A percentile compares a stretch with the other conserved stretches of the same genome.
These are phyloP conservation scores for Adelosebastes latens DNA, from an alignment of 2,797 vertebrate species.

Conservation along the genomic window DNA sequence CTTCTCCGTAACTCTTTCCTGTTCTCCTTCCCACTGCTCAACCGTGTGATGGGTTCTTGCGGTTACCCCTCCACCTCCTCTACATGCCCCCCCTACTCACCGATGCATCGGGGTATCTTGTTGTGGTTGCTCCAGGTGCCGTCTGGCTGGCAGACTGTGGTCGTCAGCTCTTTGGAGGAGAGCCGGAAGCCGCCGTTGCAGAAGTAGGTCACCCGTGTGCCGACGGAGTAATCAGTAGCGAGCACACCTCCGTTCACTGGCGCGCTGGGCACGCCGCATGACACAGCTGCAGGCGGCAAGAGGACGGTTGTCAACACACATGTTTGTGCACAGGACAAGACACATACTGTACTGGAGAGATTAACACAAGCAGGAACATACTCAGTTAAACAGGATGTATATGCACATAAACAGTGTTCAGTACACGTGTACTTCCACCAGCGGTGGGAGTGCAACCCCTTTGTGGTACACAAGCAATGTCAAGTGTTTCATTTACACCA, in stretches of 20 bases:
- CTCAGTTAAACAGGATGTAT: not conserved
- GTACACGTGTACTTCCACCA: not conserved
- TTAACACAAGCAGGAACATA: slow-evolving; percentile 14
- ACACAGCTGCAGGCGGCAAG: slow-evolving; percentile 86
- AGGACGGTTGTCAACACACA: slow-evolving; percentile 36
- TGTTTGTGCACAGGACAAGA: slow-evolving; percentile 35
- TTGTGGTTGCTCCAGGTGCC: slow-evolving; percentile 99
- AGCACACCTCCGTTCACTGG: slow-evolving; percentile 94
- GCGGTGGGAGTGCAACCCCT: not conserved
- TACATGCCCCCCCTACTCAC: slow-evolving; percentile 69
- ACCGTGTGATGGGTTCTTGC: not conserved
- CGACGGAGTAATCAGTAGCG: slow-evolving; percentile 95
- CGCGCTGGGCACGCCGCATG: slow-evolving; percentile 93
- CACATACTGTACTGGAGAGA: not conserved
- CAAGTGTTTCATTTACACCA: not conserved
- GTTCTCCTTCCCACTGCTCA: not conserved
- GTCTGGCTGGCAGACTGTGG: slow-evolving; percentile 94
- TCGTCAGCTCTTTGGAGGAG: slow-evolving; percentile 96
- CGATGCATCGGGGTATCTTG: slow-evolving; percentile 96
- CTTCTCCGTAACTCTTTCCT: not conserved
- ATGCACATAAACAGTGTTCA: not conserved
- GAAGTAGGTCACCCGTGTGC: slow-evolving; percentile 95
- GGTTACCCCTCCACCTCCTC: slow-evolving; percentile 2
- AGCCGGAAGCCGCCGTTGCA: slow-evolving; percentile 95
- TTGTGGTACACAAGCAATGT: not conserved